Base-by-base conservation (phyloP, 2,888 invertebrate genomes). In the Catocala sponsa region DNA sequence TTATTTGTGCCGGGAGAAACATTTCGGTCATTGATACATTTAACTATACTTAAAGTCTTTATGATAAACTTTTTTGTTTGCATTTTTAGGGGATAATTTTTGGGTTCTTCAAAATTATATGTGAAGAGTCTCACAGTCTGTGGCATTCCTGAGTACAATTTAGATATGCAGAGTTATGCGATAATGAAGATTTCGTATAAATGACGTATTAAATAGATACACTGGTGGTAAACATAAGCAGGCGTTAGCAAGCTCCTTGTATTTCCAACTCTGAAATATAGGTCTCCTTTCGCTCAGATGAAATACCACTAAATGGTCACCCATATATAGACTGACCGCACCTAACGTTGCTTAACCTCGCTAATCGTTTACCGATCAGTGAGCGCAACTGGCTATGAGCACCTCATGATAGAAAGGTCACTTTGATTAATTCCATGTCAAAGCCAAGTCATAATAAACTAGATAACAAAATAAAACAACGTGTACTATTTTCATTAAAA, bases 1-100 rank as follows among this genome's bases (percentile, higher is more conserved):
- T 83, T 84, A 81, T 86, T 84, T 81, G 67, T 70, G 62, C 59
- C 69, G 65, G 68, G 65, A 70, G 63, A 66, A 61, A 60, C 57
- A 65, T 73, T 72, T 73, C 56, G 66, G 64, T 58, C 70, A 70
- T 72, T 68, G 63, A 70, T 78, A 72, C 57, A 70, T 62, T 67
- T 71, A 74, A 65, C 55, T 62, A 66, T 62, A 63, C 57, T 57
- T 61, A 58, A 38, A n/a, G 38, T 48, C 10, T 44, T 44, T 55
- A 68, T 63, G 65, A 68, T 65, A 59, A 13, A 68, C 57, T 55
- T 55, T 13, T 38, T 68, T 59, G 5, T 13, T 32, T 13, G 48
- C 15, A 35, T 54, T 43, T 50, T 49, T 12, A 10, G 32, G 32
- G 48, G 25, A 42, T 59, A 53, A 46, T 59, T 48, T 46, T 38